Percentiles rank a stretch among this genome's conserved stretches.
Conservation (phyloP, 1,140 invertebrate genomes). For the Drosophila albomicans region DNA sequence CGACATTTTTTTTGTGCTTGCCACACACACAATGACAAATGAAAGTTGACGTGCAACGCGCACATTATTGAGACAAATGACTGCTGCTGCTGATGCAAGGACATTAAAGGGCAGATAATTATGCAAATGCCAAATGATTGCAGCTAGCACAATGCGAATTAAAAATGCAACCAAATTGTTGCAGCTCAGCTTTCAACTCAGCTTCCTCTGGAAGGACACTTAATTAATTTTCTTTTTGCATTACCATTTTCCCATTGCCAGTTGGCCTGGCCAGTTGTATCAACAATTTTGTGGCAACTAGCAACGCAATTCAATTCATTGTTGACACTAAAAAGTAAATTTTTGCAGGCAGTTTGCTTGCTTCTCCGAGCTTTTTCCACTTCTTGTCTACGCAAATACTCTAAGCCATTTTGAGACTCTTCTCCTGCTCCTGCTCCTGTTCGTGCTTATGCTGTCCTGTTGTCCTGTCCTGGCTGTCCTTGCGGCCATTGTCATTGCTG, state of each 20-base stretch:
- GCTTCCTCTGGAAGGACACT: slow-evolving; percentile 42
- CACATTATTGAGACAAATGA: slow-evolving; percentile 71
- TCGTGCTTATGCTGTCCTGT: slow-evolving; percentile 1
- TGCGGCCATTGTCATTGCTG: slow-evolving; percentile 33
- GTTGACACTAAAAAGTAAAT: slow-evolving; percentile 70
- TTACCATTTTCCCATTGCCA: slow-evolving; percentile 57
- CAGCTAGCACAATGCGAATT: slow-evolving; percentile 61
- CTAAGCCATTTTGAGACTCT: slow-evolving; percentile 38
- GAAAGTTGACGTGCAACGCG: slow-evolving; percentile 66
- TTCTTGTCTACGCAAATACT: slow-evolving; percentile 45
- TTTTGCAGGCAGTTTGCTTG: neutral
- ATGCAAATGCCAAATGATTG: slow-evolving; percentile 49
- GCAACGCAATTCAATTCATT: slow-evolving; percentile 68
- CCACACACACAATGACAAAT: slow-evolving; percentile 70
- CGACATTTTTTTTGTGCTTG: slow-evolving; percentile 22
- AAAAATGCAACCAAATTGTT: slow-evolving; percentile 68
- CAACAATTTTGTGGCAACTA: slow-evolving; percentile 47
- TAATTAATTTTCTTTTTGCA: slow-evolving; percentile 77
- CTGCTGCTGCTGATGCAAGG: slow-evolving; percentile 25
- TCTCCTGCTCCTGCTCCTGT: neutral
- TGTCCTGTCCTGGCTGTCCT: slow-evolving; percentile 24
- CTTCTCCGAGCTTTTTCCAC: neutral
- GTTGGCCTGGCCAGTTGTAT: slow-evolving; percentile 59
- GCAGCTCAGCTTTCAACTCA: slow-evolving; percentile 18
- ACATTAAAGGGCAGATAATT: slow-evolving; percentile 26